Base-by-base conservation (phyloP, 2,888 invertebrate species). In the Drosophila austrosaltans region DNA sequence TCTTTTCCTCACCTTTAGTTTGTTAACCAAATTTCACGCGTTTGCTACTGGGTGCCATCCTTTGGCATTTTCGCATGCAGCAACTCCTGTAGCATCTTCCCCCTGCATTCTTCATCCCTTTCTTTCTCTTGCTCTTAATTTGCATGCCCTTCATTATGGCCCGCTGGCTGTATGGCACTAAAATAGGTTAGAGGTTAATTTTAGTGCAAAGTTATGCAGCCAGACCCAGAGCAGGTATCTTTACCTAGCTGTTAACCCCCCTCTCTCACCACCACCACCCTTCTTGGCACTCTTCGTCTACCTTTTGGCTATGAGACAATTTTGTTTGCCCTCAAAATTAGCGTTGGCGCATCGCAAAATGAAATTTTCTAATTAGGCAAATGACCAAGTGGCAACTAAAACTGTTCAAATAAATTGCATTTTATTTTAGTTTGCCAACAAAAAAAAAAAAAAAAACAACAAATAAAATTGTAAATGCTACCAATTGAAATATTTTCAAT, bases 141-240 rank as follows among this genome's bases (percentile, higher is more conserved):
- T 85, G 85, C 85, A 85, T 85, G 76, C 72, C 77, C 79, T 87
- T 85, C 84, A 84, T 87, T 77, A 89, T 87, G 79, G 72, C 58
- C 72, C 68, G 56, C 64, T 57, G 69, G 71, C 69, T 42, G 73
- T 74, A 70, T 63, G 77, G 65, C 67, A 64, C 75, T 78, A 87
- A 90, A 83, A 87, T 82, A 82, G 88, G 89, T 89, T 90, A 89
- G 79, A 78, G 89, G 81, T 87, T 90, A 85, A 90, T 90, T 90
- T 90, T 64, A 83, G 89, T 87, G 90, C 88, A 80, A 85, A 87
- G 86, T 90, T 89, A 90, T 89, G 82, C 90, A 65, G 63, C 6
- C 62, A 56, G 57, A 57, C 42, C 40, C 54, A 40, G 59, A 67
- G 69, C 40, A 39, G 53, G 57, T 40, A 36, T 20, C 20, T 36